Evolutionary conservation across 2,797 vertebrate genomes (phyloP).

Genomic region (Hephaestus fuliginosus): DNA sequence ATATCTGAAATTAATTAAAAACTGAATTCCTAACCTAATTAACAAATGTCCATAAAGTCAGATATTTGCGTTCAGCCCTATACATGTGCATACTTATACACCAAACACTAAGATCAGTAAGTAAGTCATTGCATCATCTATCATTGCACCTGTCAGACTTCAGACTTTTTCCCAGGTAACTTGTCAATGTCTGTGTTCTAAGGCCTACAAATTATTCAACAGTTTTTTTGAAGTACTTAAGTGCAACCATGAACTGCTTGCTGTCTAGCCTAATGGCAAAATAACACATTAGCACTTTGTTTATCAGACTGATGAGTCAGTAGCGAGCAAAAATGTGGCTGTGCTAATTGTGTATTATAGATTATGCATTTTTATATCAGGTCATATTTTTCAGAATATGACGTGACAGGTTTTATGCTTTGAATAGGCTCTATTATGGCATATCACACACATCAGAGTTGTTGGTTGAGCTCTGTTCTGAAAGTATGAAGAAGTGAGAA

Average conservation of each 20-base stretch:
- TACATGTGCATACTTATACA: background rate
- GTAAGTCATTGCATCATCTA: background rate
- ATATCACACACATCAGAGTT: background rate
- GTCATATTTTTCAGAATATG: slow-evolving; percentile 16
- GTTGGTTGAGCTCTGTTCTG: background rate
- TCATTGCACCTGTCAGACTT: background rate
- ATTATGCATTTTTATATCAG: slow-evolving; percentile 2
- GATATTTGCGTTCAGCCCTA: no score
- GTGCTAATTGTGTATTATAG: slow-evolving; percentile 27
- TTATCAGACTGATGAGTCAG: slow-evolving; percentile 53
- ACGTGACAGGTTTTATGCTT: slow-evolving; percentile 4
- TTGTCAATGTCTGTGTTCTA: slow-evolving; percentile 3
- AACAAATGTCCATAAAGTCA: no score
- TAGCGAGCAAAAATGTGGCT: slow-evolving; percentile 22
- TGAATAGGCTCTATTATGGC: background rate
- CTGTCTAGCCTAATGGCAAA: slow-evolving; percentile 37
- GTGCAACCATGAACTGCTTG: slow-evolving; percentile 29
- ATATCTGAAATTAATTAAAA: no score
- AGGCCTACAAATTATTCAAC: slow-evolving; percentile 17
- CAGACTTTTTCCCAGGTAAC: background rate
- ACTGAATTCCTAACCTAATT: no score
- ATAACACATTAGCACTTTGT: slow-evolving; percentile 51
- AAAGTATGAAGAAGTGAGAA: slow-evolving; percentile 4
- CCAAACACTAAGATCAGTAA: background rate
- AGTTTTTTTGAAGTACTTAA: slow-evolving; percentile 26